Base-by-base conservation (phyloP, 2,797 vertebrate species). In the Ctenopoma multispine region DNA sequence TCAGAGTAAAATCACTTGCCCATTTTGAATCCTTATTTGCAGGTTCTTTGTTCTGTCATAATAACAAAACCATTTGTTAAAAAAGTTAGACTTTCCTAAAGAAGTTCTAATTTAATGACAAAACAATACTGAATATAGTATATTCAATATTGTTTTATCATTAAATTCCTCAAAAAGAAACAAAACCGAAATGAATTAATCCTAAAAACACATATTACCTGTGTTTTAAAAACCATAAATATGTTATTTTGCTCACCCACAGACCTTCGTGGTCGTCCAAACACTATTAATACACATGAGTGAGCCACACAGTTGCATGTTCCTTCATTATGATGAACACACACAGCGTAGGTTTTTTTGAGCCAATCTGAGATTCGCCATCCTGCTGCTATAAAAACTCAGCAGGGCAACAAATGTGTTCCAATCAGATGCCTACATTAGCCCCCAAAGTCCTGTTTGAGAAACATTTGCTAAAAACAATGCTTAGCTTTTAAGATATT, bases 1-100 rank as follows among this genome's bases (percentile, higher is more conserved):
- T 93, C 65, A 89, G 51, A 63, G 80, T 74, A 21, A 95, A 93
- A 86, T 94, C 95, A 21, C 91, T 94, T 4, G 91, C 88, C 88
- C 90, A 93, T 79, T 93, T 93, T 27, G 84, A 84, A 55, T 91
- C 96, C 78, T 69, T 84, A 66, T 75, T 86, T 41, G 60, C 21
- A 5, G 85, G 58, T 71, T 92, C 92, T 56, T 91, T 88, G 78
- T 83, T 77, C 93, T 94, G 64, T 27, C 13, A 44, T 7, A 63
- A 40, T 0, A 66, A 49, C 1, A 65, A 57, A 62, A 8, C 5
- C 20, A 8, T 0, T 1, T n/a, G 8, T 53, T 34, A n/a, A 38
- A 50, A 65, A 74, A 36, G 4, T 0, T 1, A 24, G 12, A 11
- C 1, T 13, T 15, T 20, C 0, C 13, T 1, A 14, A 48, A 21